Base-by-base conservation (phyloP, 2,113 vertebrate species). In the Craseonycteris thonglongyai region DNA sequence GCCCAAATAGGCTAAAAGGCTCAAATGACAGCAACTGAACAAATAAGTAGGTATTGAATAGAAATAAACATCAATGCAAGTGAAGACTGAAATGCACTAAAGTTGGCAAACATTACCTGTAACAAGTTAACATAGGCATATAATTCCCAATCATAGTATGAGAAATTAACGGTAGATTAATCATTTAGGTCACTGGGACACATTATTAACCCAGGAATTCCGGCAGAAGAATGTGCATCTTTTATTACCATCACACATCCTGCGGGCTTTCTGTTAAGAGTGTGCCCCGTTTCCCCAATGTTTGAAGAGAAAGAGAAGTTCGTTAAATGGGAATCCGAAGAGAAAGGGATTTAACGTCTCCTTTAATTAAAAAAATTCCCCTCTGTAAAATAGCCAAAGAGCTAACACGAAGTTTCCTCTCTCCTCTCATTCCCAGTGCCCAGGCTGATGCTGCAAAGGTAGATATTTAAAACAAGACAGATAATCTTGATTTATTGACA, bases 211-310 rank as follows among this genome's bases (percentile, higher is more conserved):
- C 94, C 30, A 96, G 80, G 42, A 97, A 96, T 47, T 78, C 86
- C 86, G 95, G 86, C 35, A 89, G 66, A n/a, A 97, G 59, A 95
- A 85, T 88, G 82, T 88, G 79, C 95, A 95, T 95, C 96, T 97
- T 97, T 82, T 95, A 94, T 96, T 97, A 83, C 94, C 94, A 96
- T 96, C 95, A 94, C 22, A 14, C 79, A 97, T 92, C 96, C 91
- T 97, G 95, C 81, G 93, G 93, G 89, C 95, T 96, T 93, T 96
- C 94, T 82, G 80, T 88, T 91, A 95, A 47, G 80, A 65, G 72
- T 54, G 40, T 68, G 94, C 92, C 96, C 97, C 74, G 58, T 95
- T 98, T 97, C 95, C 93, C 97, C 93, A 97, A 92, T 66, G 89
- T 92, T 80, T 91, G 92, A 95, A 93, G 82, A 96, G 92, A 96